phyloP scores from a whole-genome alignment of 2,113 vertebrate genomes.

The Siniperca knerii region DNA sequence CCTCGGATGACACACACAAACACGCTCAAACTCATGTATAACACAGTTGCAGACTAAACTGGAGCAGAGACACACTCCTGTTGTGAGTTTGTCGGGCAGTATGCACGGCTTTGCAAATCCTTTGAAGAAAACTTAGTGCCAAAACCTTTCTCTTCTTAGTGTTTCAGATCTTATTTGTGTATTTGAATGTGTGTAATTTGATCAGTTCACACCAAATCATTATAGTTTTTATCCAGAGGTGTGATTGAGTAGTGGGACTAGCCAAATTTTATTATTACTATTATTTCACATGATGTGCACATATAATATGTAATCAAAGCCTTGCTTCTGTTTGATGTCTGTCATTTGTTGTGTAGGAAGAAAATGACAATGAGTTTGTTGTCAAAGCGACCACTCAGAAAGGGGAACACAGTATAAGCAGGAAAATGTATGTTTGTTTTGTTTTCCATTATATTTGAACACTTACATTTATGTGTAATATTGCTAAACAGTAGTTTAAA shows the following conservation, averaged over 20 bases:
- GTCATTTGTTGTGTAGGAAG: conserved; percentile 40
- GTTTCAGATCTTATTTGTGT: conserved; percentile 54
- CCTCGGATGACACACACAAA: conserved; percentile 25
- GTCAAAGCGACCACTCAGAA: conserved; percentile 77
- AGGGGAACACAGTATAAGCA: conserved; percentile 64
- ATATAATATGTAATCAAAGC: conserved; percentile 54
- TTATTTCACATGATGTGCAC: conserved; percentile 42
- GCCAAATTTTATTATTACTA: conserved; percentile 56
- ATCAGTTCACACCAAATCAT: conserved; percentile 54
- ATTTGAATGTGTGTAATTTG: conserved; percentile 55
- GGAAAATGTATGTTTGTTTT: conserved; percentile 50
- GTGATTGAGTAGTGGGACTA: conserved; percentile 49
- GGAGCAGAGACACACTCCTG: conserved; percentile 47
- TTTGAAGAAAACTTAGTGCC: conserved; percentile 74
- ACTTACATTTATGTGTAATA: conserved; percentile 81
- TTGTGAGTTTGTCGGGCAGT: conserved; percentile 16
- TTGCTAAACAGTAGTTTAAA: conserved; percentile 69
- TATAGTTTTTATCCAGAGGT: conserved; percentile 50
- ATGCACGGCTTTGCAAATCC: conserved; percentile 44
- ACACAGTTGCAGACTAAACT: conserved; percentile 30
- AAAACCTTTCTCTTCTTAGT: conserved; percentile 67
- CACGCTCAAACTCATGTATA: conserved; percentile 20
- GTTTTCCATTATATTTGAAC: conserved; percentile 78
- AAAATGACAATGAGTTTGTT: conserved; percentile 31
- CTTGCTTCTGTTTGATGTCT: conserved; percentile 59